phyloP scores from a whole-genome alignment of 2,797 vertebrate species.

The Ctenosaura bakeri region DNA sequence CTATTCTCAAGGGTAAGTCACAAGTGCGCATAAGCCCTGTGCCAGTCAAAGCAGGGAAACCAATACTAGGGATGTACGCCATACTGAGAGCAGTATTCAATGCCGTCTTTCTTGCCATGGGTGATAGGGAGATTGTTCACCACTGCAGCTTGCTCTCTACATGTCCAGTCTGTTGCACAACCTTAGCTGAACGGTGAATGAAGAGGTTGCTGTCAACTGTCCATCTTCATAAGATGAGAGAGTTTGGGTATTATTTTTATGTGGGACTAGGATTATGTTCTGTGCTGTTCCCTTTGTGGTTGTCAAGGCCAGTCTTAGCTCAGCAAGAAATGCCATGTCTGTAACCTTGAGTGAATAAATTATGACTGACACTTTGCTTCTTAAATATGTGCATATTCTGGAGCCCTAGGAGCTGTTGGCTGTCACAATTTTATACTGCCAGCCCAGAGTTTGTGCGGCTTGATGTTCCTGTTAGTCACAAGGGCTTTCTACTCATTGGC shows the following conservation, averaged over 20 bases:
- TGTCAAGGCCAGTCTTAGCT: neutral
- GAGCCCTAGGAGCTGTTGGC: neutral
- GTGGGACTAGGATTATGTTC: neutral
- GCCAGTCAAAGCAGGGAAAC: constrained; percentile 16
- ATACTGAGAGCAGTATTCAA: neutral
- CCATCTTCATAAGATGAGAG: neutral
- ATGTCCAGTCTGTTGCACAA: neutral
- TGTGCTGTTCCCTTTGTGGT: neutral
- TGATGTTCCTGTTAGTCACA: neutral
- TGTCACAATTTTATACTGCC: neutral
- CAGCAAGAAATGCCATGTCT: neutral
- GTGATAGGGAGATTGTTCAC: neutral
- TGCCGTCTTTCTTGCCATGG: neutral
- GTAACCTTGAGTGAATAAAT: neutral
- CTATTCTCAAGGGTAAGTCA: constrained; percentile 28
- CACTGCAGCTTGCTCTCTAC: too few relatives aligned
- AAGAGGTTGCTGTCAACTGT: neutral
- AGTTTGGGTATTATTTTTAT: neutral
- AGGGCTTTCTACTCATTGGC: neutral
- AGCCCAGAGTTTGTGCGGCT: neutral
- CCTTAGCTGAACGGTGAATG: neutral
- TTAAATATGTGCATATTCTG: neutral
- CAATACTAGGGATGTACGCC: neutral
- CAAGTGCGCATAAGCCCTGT: constrained; percentile 1
- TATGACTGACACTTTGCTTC: neutral